These are phyloP conservation scores for Plusia festucae DNA, from an alignment of 2,888 invertebrate genomes.

Conservation along the genomic window DNA sequence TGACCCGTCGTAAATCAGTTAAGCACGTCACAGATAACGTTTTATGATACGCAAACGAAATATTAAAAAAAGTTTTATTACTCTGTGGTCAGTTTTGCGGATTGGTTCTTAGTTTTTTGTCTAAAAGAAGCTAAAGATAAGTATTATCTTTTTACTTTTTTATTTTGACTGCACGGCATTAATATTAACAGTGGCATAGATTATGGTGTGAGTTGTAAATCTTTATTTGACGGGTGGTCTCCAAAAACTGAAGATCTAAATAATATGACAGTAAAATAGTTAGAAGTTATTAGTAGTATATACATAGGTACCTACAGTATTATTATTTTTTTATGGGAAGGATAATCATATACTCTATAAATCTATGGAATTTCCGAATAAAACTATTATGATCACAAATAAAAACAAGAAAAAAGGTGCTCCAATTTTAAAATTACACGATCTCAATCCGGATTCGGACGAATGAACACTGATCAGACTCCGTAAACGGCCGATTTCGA, in stretches of 20 bases:
- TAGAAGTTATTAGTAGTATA: no score
- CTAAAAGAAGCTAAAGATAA: neutral
- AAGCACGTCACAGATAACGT: slow-evolving; percentile 87
- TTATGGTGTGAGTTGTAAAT: neutral
- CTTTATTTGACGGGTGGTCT: neutral
- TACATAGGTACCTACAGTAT: neutral
- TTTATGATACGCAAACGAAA: slow-evolving; percentile 80
- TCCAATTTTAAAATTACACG: slow-evolving; percentile 62
- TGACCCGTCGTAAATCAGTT: slow-evolving; percentile 89
- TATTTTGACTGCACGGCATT: neutral
- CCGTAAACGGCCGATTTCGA: slow-evolving; percentile 60
- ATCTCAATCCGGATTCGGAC: slow-evolving; percentile 58
- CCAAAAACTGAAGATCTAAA: neutral
- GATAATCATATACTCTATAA: slow-evolving; percentile 39
- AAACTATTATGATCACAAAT: slow-evolving; percentile 23
- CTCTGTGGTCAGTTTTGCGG: slow-evolving; percentile 11
- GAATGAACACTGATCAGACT: slow-evolving; percentile 55
- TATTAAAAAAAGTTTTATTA: slow-evolving; percentile 58
- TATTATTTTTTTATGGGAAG: slow-evolving; percentile 1
- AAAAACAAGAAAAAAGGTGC: slow-evolving; percentile 31
- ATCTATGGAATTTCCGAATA: slow-evolving; percentile 33
- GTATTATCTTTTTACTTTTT: neutral
- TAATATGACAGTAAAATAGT: no score
- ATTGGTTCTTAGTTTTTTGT: neutral
- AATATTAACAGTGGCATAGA: neutral